phyloP scores from a whole-genome alignment of 2,113 vertebrate genomes.

The Anarhynchus alexandrinus region DNA sequence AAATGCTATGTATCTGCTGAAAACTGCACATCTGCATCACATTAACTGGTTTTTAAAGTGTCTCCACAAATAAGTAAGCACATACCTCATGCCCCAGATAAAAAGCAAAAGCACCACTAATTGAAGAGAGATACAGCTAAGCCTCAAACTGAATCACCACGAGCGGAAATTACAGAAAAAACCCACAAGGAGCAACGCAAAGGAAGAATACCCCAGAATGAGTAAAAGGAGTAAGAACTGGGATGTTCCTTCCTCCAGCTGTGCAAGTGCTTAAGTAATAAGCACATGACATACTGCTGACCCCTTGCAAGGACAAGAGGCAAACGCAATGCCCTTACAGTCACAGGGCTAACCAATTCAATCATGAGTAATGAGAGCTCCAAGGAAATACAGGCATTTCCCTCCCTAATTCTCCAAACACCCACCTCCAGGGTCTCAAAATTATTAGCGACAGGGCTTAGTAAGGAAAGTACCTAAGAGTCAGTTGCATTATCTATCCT shows the following conservation, averaged over 20 bases:
- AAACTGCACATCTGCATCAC: not conserved
- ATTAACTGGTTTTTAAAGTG: not conserved
- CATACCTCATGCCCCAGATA: not conserved
- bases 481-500: accelerated
- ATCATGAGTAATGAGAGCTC: not conserved
- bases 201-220: not conserved
- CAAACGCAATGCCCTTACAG: not conserved
- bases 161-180: not conserved
- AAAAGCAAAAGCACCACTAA: not conserved
- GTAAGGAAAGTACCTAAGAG: not conserved
- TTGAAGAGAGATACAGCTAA: not conserved
- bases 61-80: not conserved
- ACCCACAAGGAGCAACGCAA: not conserved
- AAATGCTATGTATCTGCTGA: not conserved
- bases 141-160: not conserved
- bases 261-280: not conserved
- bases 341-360: not conserved
- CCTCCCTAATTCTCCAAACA: not conserved
- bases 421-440: not conserved
- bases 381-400: slow-evolving; percentile 3
- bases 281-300: not conserved
- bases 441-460: not conserved
- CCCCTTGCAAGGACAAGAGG: not conserved
- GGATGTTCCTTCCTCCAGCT: not conserved
- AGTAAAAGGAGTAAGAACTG: not conserved